Base-by-base conservation (phyloP, 2,797 vertebrate species). In the Eospalax fontanierii region DNA sequence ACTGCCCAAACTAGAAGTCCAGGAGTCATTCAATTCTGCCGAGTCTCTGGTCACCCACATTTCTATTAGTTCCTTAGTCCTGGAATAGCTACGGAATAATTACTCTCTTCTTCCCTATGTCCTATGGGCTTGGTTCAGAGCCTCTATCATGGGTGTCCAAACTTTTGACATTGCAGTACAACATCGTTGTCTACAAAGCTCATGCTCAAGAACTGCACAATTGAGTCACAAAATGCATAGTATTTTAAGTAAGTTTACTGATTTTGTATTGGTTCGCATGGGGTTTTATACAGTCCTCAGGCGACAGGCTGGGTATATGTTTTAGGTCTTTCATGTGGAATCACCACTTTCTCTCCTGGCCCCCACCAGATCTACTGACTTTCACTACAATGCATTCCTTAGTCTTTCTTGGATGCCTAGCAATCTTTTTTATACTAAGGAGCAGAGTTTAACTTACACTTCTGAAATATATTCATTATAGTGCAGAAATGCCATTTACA, bases 401-500 rank as follows among this genome's bases (percentile, higher is more conserved):
- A 61, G 33, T 70, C 38, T 93, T 90, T 28, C 26, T 28, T 85
- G 59, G 68, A 83, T 93, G 79, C 65, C 10, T 2, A 16, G 18
- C 50, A 84, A 66, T 61, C 15, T 66, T 91, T n/a, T 90, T 38
- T 88, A 76, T 40, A 68, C 24, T 71, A 66, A 95, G 76, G 66
- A 97, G 50, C 8, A 81, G 30, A 92, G 63, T 76, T n/a, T 88
- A 85, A 91, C 75, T 94, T 91, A 74, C 8, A 88, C 82, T 93
- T 96, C 85, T 90, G 16, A 82, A 91, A 82, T 79, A 33, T 57
- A 78, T 82, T 89, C 84, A 28, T 91, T 89, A 93, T 78, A 71
- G 59, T 95, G 81, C 73, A 90, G 81, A 93, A 96, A 90, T 90
- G 43, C 83, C 81, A 91, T 95, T 82, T 97, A 75, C 46, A 70